Conservation (phyloP, 2,888 invertebrate species). For the Pteria penguin region DNA sequence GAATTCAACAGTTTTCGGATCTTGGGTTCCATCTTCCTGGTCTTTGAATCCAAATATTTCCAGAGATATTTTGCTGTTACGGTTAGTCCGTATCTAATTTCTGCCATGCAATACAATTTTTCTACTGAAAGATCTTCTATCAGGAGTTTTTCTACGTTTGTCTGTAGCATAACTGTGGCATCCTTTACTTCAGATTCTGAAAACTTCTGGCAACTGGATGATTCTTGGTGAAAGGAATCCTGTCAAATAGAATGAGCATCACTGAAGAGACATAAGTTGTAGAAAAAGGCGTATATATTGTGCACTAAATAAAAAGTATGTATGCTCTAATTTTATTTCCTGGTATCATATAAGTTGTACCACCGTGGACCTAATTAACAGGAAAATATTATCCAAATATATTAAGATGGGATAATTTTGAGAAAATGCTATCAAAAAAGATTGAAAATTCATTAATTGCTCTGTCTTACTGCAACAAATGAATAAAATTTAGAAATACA, state of each 20-base stretch:
- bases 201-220: constrained; percentile 9
- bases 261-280: no score
- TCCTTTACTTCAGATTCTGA: constrained; percentile 23
- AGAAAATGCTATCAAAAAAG: no score
- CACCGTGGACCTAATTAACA: no score
- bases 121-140: constrained; percentile 39
- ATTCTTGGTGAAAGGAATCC: constrained; percentile 47
- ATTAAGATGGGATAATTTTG: no score
- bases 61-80: constrained; percentile 56
- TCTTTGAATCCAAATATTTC: constrained; percentile 38
- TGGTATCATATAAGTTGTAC: no score
- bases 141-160: constrained; percentile 33
- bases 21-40: constrained; percentile 4
- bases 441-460: no score
- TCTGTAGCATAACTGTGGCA: constrained; percentile 42
- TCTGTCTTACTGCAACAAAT: no score
- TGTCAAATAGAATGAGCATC: no score
- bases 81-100: constrained; percentile 57
- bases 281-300: background rate
- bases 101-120: constrained; percentile 55
- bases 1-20: constrained; percentile 49
- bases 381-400: no score
- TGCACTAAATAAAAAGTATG: no score
- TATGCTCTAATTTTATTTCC: no score
- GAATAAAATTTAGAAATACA: no score